Evolutionary conservation across 2,888 invertebrate species (phyloP), one percentile per base, ranked within the genome.

Genomic region (Drosophila emarginata): DNA sequence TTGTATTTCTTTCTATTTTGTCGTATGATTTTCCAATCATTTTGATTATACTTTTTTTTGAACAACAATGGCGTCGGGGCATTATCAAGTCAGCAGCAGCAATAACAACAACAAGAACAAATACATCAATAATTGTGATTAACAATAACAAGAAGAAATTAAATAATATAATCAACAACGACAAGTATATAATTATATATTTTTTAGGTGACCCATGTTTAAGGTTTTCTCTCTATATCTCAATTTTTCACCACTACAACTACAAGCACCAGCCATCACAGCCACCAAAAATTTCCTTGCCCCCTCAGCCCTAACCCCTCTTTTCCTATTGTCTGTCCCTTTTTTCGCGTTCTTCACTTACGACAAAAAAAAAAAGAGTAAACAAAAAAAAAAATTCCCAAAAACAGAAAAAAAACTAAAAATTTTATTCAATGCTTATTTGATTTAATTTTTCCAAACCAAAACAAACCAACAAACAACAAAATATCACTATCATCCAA

Each of bases 401-500:
- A 54, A 18, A 32, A 9, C 18, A 54, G 36, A 18, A 32, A 9
- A 11, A 32, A 61, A 66, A 67, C 65, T 63, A 56, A 76, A 14
- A 39, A 73, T 69, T 63, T 74, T 64, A 61, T 70, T 71, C 57
- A 63, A 61, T 78, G 59, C 61, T 74, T 79, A 18, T 79, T 68
- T 70, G 61, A 64, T 65, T 76, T 68, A 72, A 75, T 80, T 78
- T 59, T 74, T 70, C 64, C 81, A 83, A 75, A 74, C 74, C 62
- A 61, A 75, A 71, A 72, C 61, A 37, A 64, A 71, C 62, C 72
- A 61, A 71, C 23, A 74, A 78, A 69, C 68, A 74, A 76, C 70
- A 72, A 71, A 89, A 89, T 87, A 90, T 89, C 89, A 89, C 84
- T 85, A 85, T 88, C 86, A 89, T 89, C 45, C 82, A 86, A 79